Evolutionary conservation across 2,888 invertebrate species (phyloP).

Genomic region (Drosophila rellima): DNA sequence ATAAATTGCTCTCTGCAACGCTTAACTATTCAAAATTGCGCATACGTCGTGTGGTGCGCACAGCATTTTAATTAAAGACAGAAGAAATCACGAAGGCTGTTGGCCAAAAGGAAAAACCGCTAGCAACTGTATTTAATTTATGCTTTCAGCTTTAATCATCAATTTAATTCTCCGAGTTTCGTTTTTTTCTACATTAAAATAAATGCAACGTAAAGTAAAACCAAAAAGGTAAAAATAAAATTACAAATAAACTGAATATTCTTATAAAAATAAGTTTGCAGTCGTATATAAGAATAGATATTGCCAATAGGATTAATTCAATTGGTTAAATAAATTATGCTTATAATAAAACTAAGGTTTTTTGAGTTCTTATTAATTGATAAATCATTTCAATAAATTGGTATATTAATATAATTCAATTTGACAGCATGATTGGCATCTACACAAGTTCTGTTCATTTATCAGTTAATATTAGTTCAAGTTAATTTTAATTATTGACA

Average conservation of each 20-base stretch:
- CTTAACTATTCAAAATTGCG: conserved; percentile 51
- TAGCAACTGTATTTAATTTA: conserved; percentile 45
- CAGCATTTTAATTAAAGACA: conserved; percentile 52
- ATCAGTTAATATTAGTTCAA: conserved; percentile 15
- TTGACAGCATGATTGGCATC: conserved; percentile 12
- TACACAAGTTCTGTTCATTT: conserved; percentile 7
- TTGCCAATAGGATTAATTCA: background rate
- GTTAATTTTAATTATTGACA: conserved; percentile 20
- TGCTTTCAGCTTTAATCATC: conserved; percentile 37
- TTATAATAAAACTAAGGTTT: background rate
- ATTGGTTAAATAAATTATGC: background rate
- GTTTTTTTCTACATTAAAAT: conserved; percentile 9
- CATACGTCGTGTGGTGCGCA: conserved; percentile 52
- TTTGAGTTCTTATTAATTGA: background rate
- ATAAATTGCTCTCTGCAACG: conserved; percentile 44
- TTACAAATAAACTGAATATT: background rate
- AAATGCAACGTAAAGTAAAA: conserved; percentile 11
- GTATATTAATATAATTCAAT: conserved; percentile 10
- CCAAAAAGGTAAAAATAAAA: background rate
- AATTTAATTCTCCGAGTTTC: conserved; percentile 26
- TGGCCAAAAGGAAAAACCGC: conserved; percentile 41
- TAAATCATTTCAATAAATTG: conserved; percentile 5
- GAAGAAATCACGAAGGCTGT: conserved; percentile 27
- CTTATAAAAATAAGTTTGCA: background rate
- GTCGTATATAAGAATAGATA: background rate